Base-by-base conservation (phyloP, 1,140 invertebrate genomes). In the Stegodyphus dumicola region DNA sequence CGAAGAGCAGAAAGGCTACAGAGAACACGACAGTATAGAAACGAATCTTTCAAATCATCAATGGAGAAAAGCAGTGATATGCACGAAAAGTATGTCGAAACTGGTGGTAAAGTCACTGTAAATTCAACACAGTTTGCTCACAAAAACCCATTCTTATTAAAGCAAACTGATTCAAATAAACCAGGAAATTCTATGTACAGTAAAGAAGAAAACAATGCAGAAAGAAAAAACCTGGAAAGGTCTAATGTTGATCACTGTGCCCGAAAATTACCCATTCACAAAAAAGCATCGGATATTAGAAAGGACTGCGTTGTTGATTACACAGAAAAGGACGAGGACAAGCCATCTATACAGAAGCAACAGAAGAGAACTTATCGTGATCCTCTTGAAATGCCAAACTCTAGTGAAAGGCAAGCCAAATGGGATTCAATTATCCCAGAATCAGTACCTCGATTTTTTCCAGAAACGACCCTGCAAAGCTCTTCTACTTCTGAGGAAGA, bases 401-500 rank as follows among this genome's bases (percentile, higher is more conserved):
- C 17, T 69, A 17, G 48, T 48, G 48, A 17, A 6, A 52, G 49
- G 13, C 71, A 66, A 67, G 66, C 33, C 70, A 84, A 75, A 76
- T 84, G 80, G 80, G 80, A 84, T 48, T 76, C 73, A n/a, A 75
- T 73, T 53, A 33, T 84, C 7, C 49, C 49, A 9, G 74, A 85
- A 6, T 33, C 81, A 60, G 53, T 70, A 56, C 15, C 53, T 11
- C 64, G 56, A 85, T 56, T 77, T 51, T 4, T 54, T 11, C 64
- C 74, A 13, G 74, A 85, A 7, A 66, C 64, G 6, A 15, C 81
- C 3, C 6, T 53, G 53, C 77, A 73, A 3, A 60, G 52, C 70
- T 85, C 73, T 70, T 77, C 74, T 10, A 51, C 66, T 10, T 78
- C 87, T 56, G 87, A 87, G 65, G 87, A 89, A 48, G 90, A 91